Percentiles rank a stretch among this genome's conserved stretches.
Conservation (phyloP, 2,113 vertebrate species). For the Psilopsiagon aymara region DNA sequence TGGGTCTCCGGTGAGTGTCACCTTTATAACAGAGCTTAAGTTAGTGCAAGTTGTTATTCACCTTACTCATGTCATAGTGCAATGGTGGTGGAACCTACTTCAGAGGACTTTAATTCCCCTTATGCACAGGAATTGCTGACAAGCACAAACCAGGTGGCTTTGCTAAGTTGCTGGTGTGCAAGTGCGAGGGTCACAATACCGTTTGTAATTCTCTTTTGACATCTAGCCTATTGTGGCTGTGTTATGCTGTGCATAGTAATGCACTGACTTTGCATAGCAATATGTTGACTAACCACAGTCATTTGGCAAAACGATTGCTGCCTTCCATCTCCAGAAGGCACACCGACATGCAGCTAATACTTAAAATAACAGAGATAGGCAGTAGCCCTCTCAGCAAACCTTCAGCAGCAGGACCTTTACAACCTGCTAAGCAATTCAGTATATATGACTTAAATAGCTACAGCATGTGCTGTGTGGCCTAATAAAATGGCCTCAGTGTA, state of each 20-base stretch:
- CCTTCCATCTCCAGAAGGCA: conserved; percentile 25
- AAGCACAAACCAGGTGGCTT: neutral
- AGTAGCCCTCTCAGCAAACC: conserved; percentile 25
- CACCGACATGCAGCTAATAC: neutral
- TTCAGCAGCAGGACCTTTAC: conserved; percentile 7
- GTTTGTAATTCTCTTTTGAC: neutral
- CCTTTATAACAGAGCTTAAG: neutral
- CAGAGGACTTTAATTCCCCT: neutral
- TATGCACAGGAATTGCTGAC: neutral
- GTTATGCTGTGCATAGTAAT: conserved; percentile 22
- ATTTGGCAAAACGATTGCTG: conserved; percentile 2
- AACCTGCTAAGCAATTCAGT: neutral
- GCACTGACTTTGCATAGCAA: conserved; percentile 23
- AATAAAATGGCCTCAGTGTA: neutral
- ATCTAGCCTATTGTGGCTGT: conserved; percentile 18
- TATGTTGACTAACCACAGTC: neutral
- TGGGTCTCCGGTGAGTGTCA: neutral
- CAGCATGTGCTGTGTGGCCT: neutral
- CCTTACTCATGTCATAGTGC: rapidly evolving
- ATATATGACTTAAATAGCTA: neutral
- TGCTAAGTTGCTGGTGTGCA: neutral
- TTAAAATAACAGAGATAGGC: conserved; percentile 34
- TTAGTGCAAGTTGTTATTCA: neutral
- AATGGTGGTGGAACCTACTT: neutral
- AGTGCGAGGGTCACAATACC: neutral